Evolutionary conservation across 2,113 vertebrate genomes (phyloP), one percentile per base, ranked within the genome.

Genomic region (Platanista minor): DNA sequence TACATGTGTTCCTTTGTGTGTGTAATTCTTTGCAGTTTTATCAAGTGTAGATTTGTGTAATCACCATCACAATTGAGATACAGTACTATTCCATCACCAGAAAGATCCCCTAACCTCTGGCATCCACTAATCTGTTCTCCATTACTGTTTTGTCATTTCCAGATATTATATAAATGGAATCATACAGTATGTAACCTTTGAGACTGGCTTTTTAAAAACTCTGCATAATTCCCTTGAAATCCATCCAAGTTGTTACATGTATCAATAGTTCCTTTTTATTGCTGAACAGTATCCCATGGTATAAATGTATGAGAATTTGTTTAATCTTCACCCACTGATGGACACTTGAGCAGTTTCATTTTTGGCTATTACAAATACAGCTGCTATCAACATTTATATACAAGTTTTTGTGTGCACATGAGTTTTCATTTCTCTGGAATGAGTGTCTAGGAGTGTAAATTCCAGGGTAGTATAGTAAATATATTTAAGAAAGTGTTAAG

Each of bases 21-120:
- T 92, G 29, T 92, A 46, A 36, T 90, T 90, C 31, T 96, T 75
- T 77, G 18, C 25, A 67, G 8, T 82, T 92, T 95, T 90, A 78
- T 71, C 59, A 57, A 81, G 23, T 36, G 15, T 81, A 72, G 74
- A 43, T 83, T 69, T 36, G 43, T 91, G 17, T 82, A 93, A 62
- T 88, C 57, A 61, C 9, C 9, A 62, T 49, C 31, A 46, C 69
- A 54, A 2, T 71, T 49, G 85, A 52, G 81, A 66, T 88, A 71
- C 7, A 77, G 6, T 83, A 57, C 25, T 77, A 14, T 46, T 49
- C 21, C 43, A 27, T 57, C 43, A 80, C 39, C 27, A 75, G 20
- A 72, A 82, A 80, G 43, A 39, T 59, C 67, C 49, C 18, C 36
- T 80, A 52, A 61, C 43, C 25, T 49, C 21, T 87, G 33, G 33